Base-by-base conservation (phyloP, 2,888 invertebrate species). In the Synergus laeviventris region DNA sequence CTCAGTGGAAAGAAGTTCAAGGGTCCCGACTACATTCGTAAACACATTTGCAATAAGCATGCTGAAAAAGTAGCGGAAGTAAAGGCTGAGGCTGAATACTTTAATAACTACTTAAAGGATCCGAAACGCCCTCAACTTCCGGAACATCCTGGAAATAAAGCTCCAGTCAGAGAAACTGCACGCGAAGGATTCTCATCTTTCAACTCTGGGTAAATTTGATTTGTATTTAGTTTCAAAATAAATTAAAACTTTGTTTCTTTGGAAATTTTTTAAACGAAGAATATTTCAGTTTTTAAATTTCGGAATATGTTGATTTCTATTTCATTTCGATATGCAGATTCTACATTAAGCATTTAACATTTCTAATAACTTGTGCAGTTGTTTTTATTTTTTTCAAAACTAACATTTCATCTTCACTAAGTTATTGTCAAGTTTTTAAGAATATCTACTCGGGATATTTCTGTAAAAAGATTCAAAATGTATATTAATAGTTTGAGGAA, bases 1-100 rank as follows among this genome's bases (percentile, higher is more conserved):
- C 92, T 99, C 11, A 99, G 98, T 76, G 99, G 99, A 1, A 99
- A 99, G 91, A 99, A 99, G 91, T 99, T 99, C 92, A 99, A 99
- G 91, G 96, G 99, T 0, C 99, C 99, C 0, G 99, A 99, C 90
- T 99, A 99, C 91, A 98, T 99, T 42, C 94, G 98, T 79, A 99
- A 99, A 90, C 99, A 99, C 90, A 98, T 99, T 82, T 96, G 97
- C 89, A 99, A 99, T 91, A 99, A 99, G 89, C 99, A 99, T 88
- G 95, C 91, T 0, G 99, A 99, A 88, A 99, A 99, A 92, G 95
- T 99, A 61, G 97, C 99, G 56, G 99, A 99, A 91, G 99, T 99
- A 1, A 96, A 97, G 82, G 97, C 97, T 87, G 99, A 99, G 92
- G 99, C 98, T 76, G 94, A 97, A 86, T 99, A 98, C 91, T 99